Base-by-base conservation (phyloP, 2,797 vertebrate genomes). In the Lepilemur septentrionalis region DNA sequence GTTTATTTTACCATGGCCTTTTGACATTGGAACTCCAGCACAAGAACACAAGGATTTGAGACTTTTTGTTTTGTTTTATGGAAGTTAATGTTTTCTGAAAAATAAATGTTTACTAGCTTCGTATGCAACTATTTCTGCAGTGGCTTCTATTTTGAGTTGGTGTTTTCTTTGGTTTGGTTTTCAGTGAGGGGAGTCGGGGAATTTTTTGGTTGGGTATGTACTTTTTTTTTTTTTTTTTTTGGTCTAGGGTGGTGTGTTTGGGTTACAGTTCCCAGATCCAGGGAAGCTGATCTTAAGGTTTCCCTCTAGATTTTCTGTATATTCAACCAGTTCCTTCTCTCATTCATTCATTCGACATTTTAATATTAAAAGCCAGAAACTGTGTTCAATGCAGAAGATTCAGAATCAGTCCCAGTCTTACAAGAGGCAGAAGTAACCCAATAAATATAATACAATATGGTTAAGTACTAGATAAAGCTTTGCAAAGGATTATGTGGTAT, bases 81-180 rank as follows among this genome's bases (percentile, higher is more conserved):
- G 14, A 52, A 70, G 14, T 48, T 65, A 84, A 63, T 0, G 2
- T 52, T 83, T 91, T 57, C 41, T 82, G 20, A 46, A 61, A 97
- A 95, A 96, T 95, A 94, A 94, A 95, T 41, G 20, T 46, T 85
- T 85, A 17, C 38, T 76, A 59, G 17, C 11, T 63, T 96, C 65
- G 70, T 32, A 12, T 65, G 48, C 57, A 89, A 48, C 22, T 20
- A 28, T 48, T 63, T 92, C 30, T 86, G 5, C 59, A 87, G 46
- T 95, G 52, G 8, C 14, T 92, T 87, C 12, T 70, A 5, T 75
- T 95, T 73, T 6, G 6, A 79, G 20, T 43, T 91, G 18, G 6
- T 35, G 1, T 55, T 72, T 84, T 50, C 9, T 72, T 84, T 82
- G 11, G 61, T 91, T n/a, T 43, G 3, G 46, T 63, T 82, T 79